Evolutionary conservation across 2,113 vertebrate species (phyloP).

Genomic region (Isichthys henryi): DNA sequence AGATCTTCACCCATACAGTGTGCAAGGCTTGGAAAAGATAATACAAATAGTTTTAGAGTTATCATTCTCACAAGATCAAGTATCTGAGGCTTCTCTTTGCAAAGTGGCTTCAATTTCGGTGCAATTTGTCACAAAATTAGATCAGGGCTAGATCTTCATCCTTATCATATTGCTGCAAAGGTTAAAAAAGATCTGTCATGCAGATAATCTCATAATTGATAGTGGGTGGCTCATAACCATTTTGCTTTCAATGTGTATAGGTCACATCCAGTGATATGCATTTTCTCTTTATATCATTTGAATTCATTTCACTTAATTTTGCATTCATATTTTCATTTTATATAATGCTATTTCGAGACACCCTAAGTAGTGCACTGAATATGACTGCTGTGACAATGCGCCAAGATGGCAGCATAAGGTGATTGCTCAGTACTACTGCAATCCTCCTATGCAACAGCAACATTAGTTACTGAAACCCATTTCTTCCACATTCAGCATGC

Average conservation of each 20-base stretch:
- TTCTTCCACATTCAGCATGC: not conserved
- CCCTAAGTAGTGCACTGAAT: not conserved
- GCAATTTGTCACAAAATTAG: not conserved
- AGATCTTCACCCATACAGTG: not conserved
- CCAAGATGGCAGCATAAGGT: not conserved
- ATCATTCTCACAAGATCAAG: not conserved
- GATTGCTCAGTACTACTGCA: not conserved
- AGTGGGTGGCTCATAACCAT: not conserved
- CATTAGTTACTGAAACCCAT: not conserved
- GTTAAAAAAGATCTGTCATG: not conserved
- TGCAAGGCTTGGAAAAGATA: not conserved
- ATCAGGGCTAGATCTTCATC: not conserved
- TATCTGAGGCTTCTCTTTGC: not conserved
- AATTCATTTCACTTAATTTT: too few species aligned
- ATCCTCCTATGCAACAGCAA: not conserved
- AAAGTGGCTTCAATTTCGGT: not conserved
- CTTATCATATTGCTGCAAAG: not conserved
- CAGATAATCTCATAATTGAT: not conserved
- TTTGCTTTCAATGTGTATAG: not conserved
- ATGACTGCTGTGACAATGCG: not conserved
- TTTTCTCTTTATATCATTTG: not conserved
- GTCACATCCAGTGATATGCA: not conserved
- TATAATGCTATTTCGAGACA: not conserved
- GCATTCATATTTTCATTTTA: not conserved
- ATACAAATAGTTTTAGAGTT: not conserved